Conservation (phyloP, 2,888 invertebrate genomes). For the Frankliniella intonsa region DNA sequence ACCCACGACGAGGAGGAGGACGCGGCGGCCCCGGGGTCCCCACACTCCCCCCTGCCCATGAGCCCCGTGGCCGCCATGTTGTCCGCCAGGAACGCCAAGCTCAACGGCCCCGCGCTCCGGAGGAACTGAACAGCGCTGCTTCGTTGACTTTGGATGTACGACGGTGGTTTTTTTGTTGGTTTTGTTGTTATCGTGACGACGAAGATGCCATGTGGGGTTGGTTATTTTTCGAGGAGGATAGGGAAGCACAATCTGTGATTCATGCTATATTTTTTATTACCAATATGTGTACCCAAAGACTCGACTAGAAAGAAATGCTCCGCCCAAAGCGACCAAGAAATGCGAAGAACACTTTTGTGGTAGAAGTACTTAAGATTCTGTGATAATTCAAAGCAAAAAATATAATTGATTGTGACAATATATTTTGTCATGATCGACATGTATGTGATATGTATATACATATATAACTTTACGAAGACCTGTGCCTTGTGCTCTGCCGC, state of each 20-base stretch:
- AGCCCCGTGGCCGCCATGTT: neutral
- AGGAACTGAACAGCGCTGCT: neutral
- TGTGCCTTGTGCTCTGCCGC: neutral
- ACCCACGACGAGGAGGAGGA: slow-evolving; percentile 41
- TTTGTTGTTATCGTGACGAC: no score
- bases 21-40: neutral
- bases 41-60: neutral
- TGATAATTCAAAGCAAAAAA: neutral
- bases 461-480: neutral
- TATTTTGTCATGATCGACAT: neutral
- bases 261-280: neutral
- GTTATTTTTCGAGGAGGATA: neutral
- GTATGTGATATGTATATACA: neutral
- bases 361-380: neutral
- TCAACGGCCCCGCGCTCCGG: slow-evolving; percentile 30
- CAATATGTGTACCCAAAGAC: neutral
- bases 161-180: no score
- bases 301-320: neutral
- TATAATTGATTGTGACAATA: neutral
- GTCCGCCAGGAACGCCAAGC: slow-evolving; percentile 28
- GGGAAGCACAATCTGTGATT: slow-evolving; percentile 27
- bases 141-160: no score
- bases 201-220: no score
- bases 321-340: neutral
- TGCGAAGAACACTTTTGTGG: neutral